Evolutionary conservation across 2,113 vertebrate genomes (phyloP), one percentile per base, ranked within the genome.

Genomic region (Daboia siamensis): DNA sequence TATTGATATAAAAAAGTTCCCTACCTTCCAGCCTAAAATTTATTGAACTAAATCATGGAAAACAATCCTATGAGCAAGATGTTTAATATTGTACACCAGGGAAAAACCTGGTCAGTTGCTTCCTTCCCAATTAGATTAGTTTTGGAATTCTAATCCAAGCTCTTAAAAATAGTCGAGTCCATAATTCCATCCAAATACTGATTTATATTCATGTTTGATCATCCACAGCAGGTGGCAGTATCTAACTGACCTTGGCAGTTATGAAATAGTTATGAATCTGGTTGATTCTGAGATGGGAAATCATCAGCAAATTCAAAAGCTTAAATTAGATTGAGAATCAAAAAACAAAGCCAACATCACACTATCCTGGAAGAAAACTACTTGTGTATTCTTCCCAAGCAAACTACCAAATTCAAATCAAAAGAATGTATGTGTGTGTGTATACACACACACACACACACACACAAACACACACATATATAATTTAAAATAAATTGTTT

Each of bases 1-100:
- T 93, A 93, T 92, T 96, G 93, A 95, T 91, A 91, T 94, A 92
- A 89, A 96, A 94, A 86, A 48, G 54, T 96, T 95, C 96, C 93
- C 39, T 93, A 57, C 93, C 95, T 96, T 20, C 15, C n/a, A 80
- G 33, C 5, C 69, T 94, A 55, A 11, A 44, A 11, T 94, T 94
- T 84, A 92, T 93, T 95, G 87, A 90, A 93, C 86, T 88, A 93
- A 94, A 95, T 93, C 56, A 69, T 54, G 26, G 89, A 44, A 94
- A 93, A 20, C n/a, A 80, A 80, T 3, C 15, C 15, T 44, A 29
- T 91, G 24, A 85, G 13, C 21, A 90, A 85, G 13, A 33, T 91
- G 13, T 48, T 87, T 87, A 26, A 11, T 51, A 11, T 59, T 17
- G 10, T n/a, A 64, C 12, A 20, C 15, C 52, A 3, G 5, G 44